Evolutionary conservation across 2,888 invertebrate species (phyloP).

Genomic region (Cyclophora punctaria): DNA sequence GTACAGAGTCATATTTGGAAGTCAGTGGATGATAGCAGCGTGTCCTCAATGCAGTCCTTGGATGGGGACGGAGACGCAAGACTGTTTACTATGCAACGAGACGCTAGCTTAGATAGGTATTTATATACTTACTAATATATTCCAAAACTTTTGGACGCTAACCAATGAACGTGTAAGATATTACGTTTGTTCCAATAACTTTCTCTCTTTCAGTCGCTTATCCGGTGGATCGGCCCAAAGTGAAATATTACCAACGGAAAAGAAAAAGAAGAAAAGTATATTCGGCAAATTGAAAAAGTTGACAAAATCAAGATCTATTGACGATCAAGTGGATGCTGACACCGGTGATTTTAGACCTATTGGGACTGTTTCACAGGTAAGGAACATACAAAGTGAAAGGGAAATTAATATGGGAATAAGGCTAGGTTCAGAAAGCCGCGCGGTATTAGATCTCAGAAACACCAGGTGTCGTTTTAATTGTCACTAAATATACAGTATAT

Average conservation of each 20-base stretch:
- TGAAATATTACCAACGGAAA: conserved; percentile 83
- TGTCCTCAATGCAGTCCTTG: conserved; percentile 87
- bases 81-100: conserved; percentile 78
- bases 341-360: conserved; percentile 64
- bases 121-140: neutral
- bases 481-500: neutral
- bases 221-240: conserved; percentile 91
- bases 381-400: too few species aligned
- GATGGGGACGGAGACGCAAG: conserved; percentile 79
- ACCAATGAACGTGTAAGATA: too few species aligned
- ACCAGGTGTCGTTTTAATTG: neutral
- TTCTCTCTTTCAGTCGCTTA: conserved; percentile 75
- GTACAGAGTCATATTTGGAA: conserved; percentile 84
- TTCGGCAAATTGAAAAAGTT: conserved; percentile 89
- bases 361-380: conserved; percentile 71
- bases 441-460: neutral
- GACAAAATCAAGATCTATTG: conserved; percentile 88
- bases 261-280: conserved; percentile 87
- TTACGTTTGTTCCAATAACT: neutral
- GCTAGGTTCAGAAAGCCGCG: too few species aligned
- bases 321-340: conserved; percentile 75
- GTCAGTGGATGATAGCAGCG: conserved; percentile 87
- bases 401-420: too few species aligned
- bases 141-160: too few species aligned
- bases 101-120: conserved; percentile 85